phyloP scores from a whole-genome alignment of 2,113 vertebrate genomes.

The Pipra filicauda region DNA sequence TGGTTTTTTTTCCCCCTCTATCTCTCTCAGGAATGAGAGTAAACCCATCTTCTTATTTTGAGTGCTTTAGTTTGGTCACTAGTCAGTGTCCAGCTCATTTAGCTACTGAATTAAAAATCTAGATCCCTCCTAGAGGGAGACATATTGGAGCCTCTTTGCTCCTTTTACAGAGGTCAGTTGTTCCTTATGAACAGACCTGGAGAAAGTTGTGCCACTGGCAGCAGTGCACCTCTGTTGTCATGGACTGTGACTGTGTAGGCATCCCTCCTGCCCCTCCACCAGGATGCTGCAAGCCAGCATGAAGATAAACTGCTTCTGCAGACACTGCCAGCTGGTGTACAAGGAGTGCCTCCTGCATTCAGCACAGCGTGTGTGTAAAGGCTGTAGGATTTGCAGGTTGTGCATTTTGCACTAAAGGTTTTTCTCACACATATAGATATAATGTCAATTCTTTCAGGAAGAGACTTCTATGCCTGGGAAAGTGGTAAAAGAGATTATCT shows the following conservation, averaged over 20 bases:
- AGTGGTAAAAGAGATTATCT: background rate
- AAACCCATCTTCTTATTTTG: background rate
- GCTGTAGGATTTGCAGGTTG: background rate
- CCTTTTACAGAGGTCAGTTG: background rate
- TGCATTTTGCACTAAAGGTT: background rate
- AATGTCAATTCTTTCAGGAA: background rate
- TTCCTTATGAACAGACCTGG: background rate
- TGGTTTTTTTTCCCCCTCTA: no score
- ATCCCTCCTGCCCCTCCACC: background rate
- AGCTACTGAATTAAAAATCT: background rate
- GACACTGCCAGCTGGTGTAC: fast-evolving
- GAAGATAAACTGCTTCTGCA: background rate
- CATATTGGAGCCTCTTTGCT: background rate
- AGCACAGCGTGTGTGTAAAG: fast-evolving
- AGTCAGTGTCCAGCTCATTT: background rate
- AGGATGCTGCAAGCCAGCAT: background rate
- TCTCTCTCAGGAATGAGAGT: background rate
- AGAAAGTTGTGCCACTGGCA: background rate
- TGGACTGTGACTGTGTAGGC: fast-evolving
- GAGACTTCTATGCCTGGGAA: background rate
- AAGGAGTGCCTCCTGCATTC: background rate
- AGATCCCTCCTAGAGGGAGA: background rate
- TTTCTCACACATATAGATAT: background rate
- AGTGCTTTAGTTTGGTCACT: background rate
- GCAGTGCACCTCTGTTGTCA: background rate